These are phyloP conservation scores for Helicorthomorpha holstii DNA, from an alignment of 1,140 invertebrate genomes.

Conservation along the genomic window DNA sequence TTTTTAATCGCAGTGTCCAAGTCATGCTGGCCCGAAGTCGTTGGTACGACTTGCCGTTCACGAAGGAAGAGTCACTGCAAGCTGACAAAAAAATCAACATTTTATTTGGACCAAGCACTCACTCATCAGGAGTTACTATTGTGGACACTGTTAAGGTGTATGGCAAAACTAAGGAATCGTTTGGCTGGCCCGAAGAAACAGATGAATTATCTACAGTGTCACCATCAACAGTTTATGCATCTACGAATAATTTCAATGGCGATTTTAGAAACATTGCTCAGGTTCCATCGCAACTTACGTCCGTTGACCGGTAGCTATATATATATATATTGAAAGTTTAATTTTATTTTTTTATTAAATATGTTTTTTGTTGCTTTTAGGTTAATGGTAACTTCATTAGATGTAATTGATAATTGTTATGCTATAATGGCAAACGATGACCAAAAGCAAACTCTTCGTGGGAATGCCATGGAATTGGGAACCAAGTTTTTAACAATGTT, in stretches of 20 bases:
- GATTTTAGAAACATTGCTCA: constrained; percentile 11
- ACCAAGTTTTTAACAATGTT: constrained; percentile 65
- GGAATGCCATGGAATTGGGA: constrained; percentile 49
- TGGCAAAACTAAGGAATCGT: constrained; percentile 86
- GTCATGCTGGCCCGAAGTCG: constrained; percentile 57
- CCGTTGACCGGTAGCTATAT: too few relatives aligned
- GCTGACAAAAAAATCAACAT: constrained; percentile 82
- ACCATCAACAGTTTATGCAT: constrained; percentile 5
- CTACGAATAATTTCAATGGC: constrained; percentile 1
- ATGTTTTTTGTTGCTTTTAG: too few relatives aligned
- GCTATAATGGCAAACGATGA: constrained; percentile 19
- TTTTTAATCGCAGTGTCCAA: constrained; percentile 61
- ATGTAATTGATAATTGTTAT: constrained; percentile 54
- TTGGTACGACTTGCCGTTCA: constrained; percentile 91
- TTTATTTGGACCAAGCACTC: constrained; percentile 71
- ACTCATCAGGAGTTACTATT: constrained; percentile 74
- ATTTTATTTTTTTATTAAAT: too few relatives aligned
- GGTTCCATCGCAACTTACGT: constrained; percentile 23
- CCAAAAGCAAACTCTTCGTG: constrained; percentile 15
- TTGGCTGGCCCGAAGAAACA: constrained; percentile 91
- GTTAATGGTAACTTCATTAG: constrained; percentile 50
- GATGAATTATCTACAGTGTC: constrained; percentile 53
- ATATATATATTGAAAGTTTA: too few relatives aligned
- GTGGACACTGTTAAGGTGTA: constrained; percentile 85
- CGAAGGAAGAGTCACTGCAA: constrained; percentile 78